phyloP scores from a whole-genome alignment of 2,113 vertebrate species.

The Zosterops hypoxanthus region DNA sequence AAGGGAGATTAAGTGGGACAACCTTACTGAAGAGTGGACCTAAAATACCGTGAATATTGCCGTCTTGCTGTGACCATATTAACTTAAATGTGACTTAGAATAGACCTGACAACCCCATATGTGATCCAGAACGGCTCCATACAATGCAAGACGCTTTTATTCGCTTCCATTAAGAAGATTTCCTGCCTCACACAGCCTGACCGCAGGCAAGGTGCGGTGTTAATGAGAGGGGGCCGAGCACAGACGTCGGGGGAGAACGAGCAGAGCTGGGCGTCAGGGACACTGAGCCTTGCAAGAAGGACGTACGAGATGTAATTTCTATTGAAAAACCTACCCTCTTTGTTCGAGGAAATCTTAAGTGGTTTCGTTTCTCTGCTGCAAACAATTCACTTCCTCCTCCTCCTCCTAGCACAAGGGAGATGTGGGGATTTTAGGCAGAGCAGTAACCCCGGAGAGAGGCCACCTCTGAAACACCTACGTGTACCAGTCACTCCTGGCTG shows the following conservation, averaged over 20 bases:
- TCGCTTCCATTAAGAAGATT: not conserved
- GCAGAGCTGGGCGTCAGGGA: not conserved
- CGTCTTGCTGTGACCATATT: conserved; percentile 25
- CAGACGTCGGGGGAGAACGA: not conserved
- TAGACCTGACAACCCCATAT: not conserved
- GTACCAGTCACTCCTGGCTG: conserved; percentile 13
- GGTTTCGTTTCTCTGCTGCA: conserved; percentile 47
- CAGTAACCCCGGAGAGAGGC: conserved; percentile 52
- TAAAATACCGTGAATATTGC: not conserved
- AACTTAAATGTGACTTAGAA: not conserved
- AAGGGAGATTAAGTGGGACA: not conserved
- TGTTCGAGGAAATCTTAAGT: conserved; percentile 15
- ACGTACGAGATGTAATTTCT: not conserved
- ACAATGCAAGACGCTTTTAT: not conserved
- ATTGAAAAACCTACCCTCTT: not conserved
- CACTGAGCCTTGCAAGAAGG: not conserved
- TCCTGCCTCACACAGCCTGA: not conserved
- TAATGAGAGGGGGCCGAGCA: not conserved
- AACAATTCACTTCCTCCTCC: conserved; percentile 61
- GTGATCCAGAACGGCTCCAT: not conserved
- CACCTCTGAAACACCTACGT: conserved; percentile 46
- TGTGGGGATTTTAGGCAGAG: conserved; percentile 15
- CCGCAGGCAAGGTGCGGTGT: not conserved
- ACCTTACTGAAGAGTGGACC: not conserved
- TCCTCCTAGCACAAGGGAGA: conserved; percentile 34